Conservation (phyloP, 2,888 invertebrate genomes). For the Pseudolycoriella hygida region DNA sequence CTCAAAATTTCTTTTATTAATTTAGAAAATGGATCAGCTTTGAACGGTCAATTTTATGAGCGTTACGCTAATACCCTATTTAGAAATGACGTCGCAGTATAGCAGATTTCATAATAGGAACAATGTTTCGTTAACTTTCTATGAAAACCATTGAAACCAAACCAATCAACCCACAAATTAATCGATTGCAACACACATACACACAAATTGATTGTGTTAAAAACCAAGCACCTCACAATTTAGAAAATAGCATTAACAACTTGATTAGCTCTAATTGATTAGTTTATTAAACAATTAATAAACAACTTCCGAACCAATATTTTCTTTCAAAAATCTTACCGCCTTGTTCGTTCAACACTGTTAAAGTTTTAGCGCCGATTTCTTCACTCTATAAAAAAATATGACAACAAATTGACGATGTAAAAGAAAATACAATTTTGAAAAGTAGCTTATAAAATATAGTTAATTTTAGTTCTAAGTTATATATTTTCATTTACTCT, state of each 20-base stretch:
- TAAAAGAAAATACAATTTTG: background rate
- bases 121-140: too few relatives aligned
- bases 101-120: too few relatives aligned
- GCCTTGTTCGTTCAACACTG: constrained; percentile 84
- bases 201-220: too few relatives aligned
- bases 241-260: background rate
- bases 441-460: too few relatives aligned
- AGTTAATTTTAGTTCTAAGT: too few relatives aligned
- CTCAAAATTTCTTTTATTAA: too few relatives aligned
- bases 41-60: too few relatives aligned
- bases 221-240: too few relatives aligned
- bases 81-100: too few relatives aligned
- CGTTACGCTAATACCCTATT: too few relatives aligned
- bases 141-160: background rate
- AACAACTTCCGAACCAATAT: background rate
- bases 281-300: background rate
- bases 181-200: background rate
- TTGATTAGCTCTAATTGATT: background rate
- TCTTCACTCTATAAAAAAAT: constrained; percentile 63
- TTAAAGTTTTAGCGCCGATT: constrained; percentile 76
- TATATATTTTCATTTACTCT: too few relatives aligned
- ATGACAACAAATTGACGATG: background rate
- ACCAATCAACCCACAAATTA: background rate
- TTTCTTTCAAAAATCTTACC: constrained; percentile 50
- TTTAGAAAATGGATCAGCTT: too few relatives aligned